Evolutionary conservation across 1,140 invertebrate species (phyloP), one percentile per base, ranked within the genome.

Genomic region (Brachionus koreanus): DNA sequence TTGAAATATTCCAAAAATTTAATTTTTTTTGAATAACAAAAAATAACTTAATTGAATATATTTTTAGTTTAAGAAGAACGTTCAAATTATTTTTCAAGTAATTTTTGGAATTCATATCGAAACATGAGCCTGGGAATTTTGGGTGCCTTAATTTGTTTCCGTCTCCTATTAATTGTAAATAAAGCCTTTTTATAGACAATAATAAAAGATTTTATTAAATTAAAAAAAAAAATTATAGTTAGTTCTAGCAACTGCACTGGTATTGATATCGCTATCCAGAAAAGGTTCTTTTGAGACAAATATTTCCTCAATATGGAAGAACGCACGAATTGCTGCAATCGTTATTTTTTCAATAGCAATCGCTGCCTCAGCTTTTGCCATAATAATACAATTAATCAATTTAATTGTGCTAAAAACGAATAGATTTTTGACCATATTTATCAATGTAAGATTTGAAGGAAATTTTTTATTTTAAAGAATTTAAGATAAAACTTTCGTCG

Each of bases 391-490:
- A 39, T 0, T 69, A 16, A 37, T 69, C 16, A 69, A 69, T 69
- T 69, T 69, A 16, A n/a, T 5, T 9, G 5, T 69, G n/a, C 19
- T 37, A n/a, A 16, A 33, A 69, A 39, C 29, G 9, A 69, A 35
- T 39, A 37, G n/a, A 69, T 69, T 69, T 39, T 69, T 37, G 10
- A 69, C 65, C 19, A 69, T 69, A 10, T 37, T 69, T 69, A 69
- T 69, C 9, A 69, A 69, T 39, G 65, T 69, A 69, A 69, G 35
- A 9, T 12, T 39, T 13, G 33, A n/a, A 65, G 29, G 13, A 37
- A 12, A 9, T 65, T 13, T 5, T 12, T 33, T 65, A 3, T 65
- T 12, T 3, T 52, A 16, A 52, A 61, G 19, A 3, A 25, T 35
- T 29, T n/a, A n/a, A n/a, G n/a, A n/a, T n/a, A n/a, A n/a, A n/a